Conservation (phyloP, 1,140 invertebrate genomes). For the Onthophagus taurus region DNA sequence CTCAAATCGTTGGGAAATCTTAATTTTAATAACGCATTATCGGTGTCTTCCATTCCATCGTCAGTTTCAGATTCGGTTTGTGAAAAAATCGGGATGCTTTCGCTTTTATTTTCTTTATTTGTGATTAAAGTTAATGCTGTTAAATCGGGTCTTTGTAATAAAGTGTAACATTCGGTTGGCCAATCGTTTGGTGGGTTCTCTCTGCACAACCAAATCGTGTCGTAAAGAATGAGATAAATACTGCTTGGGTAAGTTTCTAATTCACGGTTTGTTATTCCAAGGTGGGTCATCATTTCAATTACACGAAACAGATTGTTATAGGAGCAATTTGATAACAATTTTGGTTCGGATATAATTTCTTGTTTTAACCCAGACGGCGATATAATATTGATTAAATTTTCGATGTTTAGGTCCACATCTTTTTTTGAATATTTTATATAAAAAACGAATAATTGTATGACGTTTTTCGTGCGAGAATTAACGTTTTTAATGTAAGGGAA, state of each 20-base stretch:
- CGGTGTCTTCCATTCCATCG: conserved; percentile 57
- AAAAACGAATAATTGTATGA: no score
- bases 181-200: conserved; percentile 68
- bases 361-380: no score
- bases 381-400: no score
- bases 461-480: conserved; percentile 61
- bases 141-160: conserved; percentile 74
- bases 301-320: no score
- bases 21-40: conserved; percentile 48
- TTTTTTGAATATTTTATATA: no score
- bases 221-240: conserved; percentile 62
- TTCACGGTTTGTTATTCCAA: conserved; percentile 58
- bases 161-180: conserved; percentile 61
- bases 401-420: no score
- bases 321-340: no score
- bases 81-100: conserved; percentile 30
- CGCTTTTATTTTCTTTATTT: conserved; percentile 23
- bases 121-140: conserved; percentile 45
- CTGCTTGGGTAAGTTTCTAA: conserved; percentile 67
- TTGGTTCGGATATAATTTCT: no score
- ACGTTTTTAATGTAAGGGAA: conserved; percentile 63
- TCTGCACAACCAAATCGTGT: conserved; percentile 66
- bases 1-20: conserved; percentile 68
- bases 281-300: conserved; percentile 29
- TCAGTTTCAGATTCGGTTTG: conserved; percentile 41